Evolutionary conservation across 2,113 vertebrate genomes (phyloP), one percentile per base, ranked within the genome.

Genomic region (Copsychus sechellarum): DNA sequence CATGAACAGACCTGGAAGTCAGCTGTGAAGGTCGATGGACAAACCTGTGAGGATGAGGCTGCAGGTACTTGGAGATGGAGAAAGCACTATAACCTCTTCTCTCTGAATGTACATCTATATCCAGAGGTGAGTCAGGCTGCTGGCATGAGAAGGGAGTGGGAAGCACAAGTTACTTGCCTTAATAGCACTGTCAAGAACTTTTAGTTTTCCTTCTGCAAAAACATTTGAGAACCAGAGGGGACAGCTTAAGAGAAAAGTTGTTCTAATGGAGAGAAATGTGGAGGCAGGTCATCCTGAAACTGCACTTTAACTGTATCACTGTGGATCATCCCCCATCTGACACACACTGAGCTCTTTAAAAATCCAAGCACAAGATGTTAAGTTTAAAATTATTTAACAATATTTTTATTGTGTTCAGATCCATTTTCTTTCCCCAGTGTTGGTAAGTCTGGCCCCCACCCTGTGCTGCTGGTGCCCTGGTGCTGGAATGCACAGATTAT

Each of bases 381-480:
- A 81, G 86, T 76, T 96, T 60, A 96, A 97, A 97, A 97, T 96
- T 96, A 97, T 96, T 97, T 97, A 97, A 94, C 82, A 86, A 94
- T 96, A 96, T 93, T 92, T 95, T 81, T 90, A 60, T 70, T 78
- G 53, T 51, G 40, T 67, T 90, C 78, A 64, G 92, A 51, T 91
- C 34, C 9, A 4, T 5, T 78, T 82, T 77, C 64, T 79, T 25
- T 2, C 58, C 42, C 13, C 12, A 73, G 60, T 53, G 74, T 71
- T 86, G 58, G 8, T 29, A 57, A 36, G 14, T 48, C 48, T 92
- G 51, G 25, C 45, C 47, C 21, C 6, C 7, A 90, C 43, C 29
- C 60, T 60, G 14, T 64, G 62, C 54, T 85, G 70, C 57, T 69
- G 53, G 9, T 53, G 34, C 10, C 8, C 12, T 81, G 29, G 11